Base-by-base conservation (phyloP, 2,888 invertebrate species). In the Pharmacophagus antenor region DNA sequence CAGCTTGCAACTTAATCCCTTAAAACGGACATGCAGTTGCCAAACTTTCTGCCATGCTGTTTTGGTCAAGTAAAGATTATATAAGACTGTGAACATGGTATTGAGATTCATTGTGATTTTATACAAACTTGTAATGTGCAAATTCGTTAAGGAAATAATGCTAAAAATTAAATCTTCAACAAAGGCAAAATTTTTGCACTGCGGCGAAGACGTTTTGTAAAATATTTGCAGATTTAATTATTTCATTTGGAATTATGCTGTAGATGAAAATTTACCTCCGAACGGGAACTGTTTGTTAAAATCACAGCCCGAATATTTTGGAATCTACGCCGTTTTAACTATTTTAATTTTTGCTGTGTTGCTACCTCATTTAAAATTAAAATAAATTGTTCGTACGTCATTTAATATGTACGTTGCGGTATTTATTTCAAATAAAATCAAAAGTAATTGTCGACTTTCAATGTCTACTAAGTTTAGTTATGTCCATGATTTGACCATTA, bases 151-250 rank as follows among this genome's bases (percentile, higher is more conserved):
- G 3, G 6, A 37, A n/a, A 6, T n/a, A 15, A 37, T 15, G 4
- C 37, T 3, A 37, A 37, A 37, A 37, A 37, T 37, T 2, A 5
- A 15, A 37, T 37, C n/a, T n/a, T 37, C 4, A n/a, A 37, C n/a
- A 50, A 58, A 47, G 22, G 17, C 17, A 44, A 31, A 46, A 52
- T n/a, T 58, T n/a, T 57, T 18, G 10, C 8, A 5, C 37, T 15
- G 2, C 37, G 15, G 12, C 55, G 46, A 47, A 55, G 55, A 55
- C 31, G 21, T 47, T 55, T 23, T 53, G 25, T 44, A 25, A 53
- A 53, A 25, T 53, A 53, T 53, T 53, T 53, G 53, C 48, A 56
- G 48, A 56, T 56, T 56, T 56, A 56, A 56, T 56, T 41, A 56
- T 56, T 48, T 48, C 37, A 56, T 56, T 56, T 42, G 4, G 20